phyloP scores from a whole-genome alignment of 2,113 vertebrate species.

The Spea bombifrons region DNA sequence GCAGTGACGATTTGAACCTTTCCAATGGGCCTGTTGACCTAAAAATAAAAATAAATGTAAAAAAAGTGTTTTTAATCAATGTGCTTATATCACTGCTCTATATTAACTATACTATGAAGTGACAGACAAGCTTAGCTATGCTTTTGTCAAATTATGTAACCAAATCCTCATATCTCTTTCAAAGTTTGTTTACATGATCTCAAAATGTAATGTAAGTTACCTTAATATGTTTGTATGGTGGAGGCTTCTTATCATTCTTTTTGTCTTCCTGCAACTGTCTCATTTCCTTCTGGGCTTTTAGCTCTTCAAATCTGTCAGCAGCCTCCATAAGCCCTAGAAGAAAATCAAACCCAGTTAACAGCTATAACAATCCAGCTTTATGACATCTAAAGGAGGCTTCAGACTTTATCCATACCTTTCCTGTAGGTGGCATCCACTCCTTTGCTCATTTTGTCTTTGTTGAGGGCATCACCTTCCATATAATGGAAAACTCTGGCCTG shows the following conservation, averaged over 20 bases:
- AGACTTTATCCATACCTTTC: slow-evolving; percentile 74
- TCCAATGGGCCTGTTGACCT: slow-evolving; percentile 93
- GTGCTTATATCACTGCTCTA: too few relatives aligned
- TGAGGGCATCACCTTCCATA: slow-evolving; percentile 97
- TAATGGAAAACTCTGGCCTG: slow-evolving; percentile 97
- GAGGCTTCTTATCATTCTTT: slow-evolving; percentile 93
- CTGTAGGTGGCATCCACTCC: slow-evolving; percentile 92
- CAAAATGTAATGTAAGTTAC: slow-evolving; percentile 58
- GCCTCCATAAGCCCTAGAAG: slow-evolving; percentile 88
- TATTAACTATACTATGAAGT: too few relatives aligned
- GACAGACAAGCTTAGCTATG: too few relatives aligned
- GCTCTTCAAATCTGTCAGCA: slow-evolving; percentile 85
- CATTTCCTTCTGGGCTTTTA: slow-evolving; percentile 92
- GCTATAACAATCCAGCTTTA: neutral
- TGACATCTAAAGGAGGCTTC: neutral
- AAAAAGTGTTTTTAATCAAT: neutral
- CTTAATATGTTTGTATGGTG: slow-evolving; percentile 95
- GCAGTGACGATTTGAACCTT: slow-evolving; percentile 96
- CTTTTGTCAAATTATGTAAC: too few relatives aligned
- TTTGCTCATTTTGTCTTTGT: slow-evolving; percentile 95
- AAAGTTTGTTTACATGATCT: too few relatives aligned
- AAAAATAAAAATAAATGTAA: slow-evolving; percentile 22
- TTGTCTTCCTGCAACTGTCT: slow-evolving; percentile 93
- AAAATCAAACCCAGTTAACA: slow-evolving; percentile 10
- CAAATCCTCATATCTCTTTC: too few relatives aligned